These are phyloP conservation scores for Apus apus DNA, from an alignment of 2,113 vertebrate genomes.

Conservation along the genomic window DNA sequence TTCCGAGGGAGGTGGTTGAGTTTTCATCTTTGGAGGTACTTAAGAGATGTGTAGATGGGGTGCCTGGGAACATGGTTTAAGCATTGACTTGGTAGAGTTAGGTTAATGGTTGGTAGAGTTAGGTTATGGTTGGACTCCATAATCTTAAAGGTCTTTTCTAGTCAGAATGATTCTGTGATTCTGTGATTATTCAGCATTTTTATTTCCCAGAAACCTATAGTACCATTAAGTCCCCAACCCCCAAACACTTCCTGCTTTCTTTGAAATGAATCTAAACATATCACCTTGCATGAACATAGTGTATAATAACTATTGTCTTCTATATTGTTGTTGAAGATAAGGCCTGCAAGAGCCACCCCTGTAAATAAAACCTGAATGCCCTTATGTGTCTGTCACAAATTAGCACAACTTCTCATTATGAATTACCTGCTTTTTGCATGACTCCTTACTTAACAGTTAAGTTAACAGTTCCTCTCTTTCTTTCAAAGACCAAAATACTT, in stretches of 20 bases:
- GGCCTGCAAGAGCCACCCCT: not conserved
- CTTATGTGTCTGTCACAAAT: not conserved
- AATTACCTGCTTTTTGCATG: not conserved
- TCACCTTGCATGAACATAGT: not conserved
- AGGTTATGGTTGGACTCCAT: too few relatives aligned
- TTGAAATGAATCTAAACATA: not conserved
- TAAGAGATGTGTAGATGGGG: too few relatives aligned
- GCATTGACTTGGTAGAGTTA: too few relatives aligned
- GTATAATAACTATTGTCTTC: not conserved
- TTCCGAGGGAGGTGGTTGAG: too few relatives aligned
- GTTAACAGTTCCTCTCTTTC: not conserved
- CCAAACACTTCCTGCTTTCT: not conserved
- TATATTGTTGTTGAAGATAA: not conserved
- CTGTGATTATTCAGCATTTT: not conserved
- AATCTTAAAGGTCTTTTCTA: too few relatives aligned
- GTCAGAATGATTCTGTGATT: too few relatives aligned
- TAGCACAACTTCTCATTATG: not conserved
- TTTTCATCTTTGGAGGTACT: too few relatives aligned
- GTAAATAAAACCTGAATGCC: not conserved
- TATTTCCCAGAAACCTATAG: not conserved
- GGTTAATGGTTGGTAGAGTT: too few relatives aligned
- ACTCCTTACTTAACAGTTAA: not conserved
- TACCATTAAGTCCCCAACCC: not conserved
- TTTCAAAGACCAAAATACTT: not conserved
- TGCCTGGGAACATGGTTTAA: too few relatives aligned